phyloP scores from a whole-genome alignment of 2,888 invertebrate species.

The Macaria liturata region DNA sequence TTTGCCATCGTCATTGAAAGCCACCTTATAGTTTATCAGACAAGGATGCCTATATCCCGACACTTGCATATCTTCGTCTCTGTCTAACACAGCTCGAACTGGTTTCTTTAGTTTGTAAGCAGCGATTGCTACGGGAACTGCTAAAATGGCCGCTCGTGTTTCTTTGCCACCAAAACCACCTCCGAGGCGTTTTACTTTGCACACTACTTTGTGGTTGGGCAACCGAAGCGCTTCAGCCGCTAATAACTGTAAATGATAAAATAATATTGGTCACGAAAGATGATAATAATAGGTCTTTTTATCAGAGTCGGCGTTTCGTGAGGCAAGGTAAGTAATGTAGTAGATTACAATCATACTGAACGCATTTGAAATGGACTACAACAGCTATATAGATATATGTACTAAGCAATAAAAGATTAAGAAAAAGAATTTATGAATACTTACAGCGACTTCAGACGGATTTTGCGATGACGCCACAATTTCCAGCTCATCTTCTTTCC shows the following conservation, averaged over 20 bases:
- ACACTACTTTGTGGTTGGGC: constrained; percentile 86
- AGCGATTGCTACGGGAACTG: constrained; percentile 88
- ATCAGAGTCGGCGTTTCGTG: too few species aligned
- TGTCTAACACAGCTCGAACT: constrained; percentile 89
- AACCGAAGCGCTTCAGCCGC: constrained; percentile 85
- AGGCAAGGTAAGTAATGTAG: too few species aligned
- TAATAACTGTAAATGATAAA: constrained; percentile 71
- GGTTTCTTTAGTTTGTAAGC: constrained; percentile 88
- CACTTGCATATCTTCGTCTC: constrained; percentile 93
- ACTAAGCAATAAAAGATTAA: not conserved
- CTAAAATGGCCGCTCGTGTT: constrained; percentile 83
- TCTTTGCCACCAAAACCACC: constrained; percentile 97
- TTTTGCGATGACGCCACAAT: constrained; percentile 91
- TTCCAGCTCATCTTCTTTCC: constrained; percentile 93
- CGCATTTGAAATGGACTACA: too few species aligned
- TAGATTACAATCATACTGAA: too few species aligned
- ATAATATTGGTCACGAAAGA: not conserved
- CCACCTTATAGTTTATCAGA: constrained; percentile 89
- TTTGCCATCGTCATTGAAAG: constrained; percentile 87
- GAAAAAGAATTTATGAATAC: constrained; percentile 25
- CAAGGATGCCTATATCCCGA: constrained; percentile 93
- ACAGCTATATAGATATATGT: not conserved
- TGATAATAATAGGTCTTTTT: not conserved
- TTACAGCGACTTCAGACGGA: constrained; percentile 88
- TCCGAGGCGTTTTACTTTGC: constrained; percentile 90